A percentile compares a stretch with the other conserved stretches of the same genome.
These are phyloP conservation scores for Caenorhabditis becei DNA, from an alignment of 2,888 invertebrate genomes.

Conservation along the genomic window DNA sequence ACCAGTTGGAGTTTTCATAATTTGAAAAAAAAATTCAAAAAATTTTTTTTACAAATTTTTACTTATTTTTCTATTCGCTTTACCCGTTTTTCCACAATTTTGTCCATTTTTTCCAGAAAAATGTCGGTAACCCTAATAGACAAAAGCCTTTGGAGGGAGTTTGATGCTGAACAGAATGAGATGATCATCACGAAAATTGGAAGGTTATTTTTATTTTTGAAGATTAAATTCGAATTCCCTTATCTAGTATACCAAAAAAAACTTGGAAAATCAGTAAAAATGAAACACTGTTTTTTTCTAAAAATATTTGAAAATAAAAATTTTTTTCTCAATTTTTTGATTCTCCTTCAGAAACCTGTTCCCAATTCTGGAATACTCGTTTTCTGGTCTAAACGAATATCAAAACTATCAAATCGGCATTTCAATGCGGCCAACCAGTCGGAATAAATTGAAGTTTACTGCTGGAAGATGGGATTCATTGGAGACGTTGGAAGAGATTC, in stretches of 20 bases:
- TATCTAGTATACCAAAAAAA: too few relatives aligned
- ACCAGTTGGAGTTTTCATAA: background rate
- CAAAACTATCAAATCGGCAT: constrained; percentile 27
- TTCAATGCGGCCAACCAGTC: constrained; percentile 13
- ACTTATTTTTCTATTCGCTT: background rate
- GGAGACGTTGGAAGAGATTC: constrained; percentile 34
- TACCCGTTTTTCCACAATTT: background rate
- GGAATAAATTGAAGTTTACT: constrained; percentile 22
- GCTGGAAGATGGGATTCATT: constrained; percentile 32
- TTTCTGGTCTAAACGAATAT: constrained; percentile 28
- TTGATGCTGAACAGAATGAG: constrained; percentile 18
- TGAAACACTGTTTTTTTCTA: background rate
- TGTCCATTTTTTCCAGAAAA: background rate
- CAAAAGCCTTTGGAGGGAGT: constrained; percentile 14
- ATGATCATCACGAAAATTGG: constrained; percentile 45
- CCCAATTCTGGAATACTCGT: constrained; percentile 39
- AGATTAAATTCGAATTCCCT: background rate
- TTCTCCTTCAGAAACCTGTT: constrained; percentile 50
- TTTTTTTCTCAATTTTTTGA: constrained; percentile 6
- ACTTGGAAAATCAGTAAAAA: too few relatives aligned
- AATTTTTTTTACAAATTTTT: too few relatives aligned
- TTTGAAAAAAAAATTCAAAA: too few relatives aligned
- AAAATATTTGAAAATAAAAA: background rate
- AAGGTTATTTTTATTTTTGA: constrained; percentile 4
- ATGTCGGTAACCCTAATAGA: constrained; percentile 3